Percentiles rank a stretch among this genome's conserved stretches.
Evolutionary conservation across 2,113 vertebrate species (phyloP).

Genomic region (Pseudorhombus dupliciocellatus): DNA sequence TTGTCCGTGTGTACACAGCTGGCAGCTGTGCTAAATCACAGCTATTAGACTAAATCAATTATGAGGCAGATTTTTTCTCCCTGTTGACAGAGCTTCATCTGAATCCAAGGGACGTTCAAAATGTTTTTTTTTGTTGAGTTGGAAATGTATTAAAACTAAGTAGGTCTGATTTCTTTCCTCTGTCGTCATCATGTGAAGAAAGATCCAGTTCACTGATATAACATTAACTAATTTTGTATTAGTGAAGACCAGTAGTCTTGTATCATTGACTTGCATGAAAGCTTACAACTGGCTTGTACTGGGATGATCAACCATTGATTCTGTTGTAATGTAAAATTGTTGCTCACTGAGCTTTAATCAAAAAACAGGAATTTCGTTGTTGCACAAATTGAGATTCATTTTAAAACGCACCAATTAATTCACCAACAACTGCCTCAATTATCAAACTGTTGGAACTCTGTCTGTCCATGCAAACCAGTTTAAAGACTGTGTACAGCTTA

Average conservation of each 20-base stretch:
- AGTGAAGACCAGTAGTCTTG: no score
- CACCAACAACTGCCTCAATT: conserved; percentile 20
- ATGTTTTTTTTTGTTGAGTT: not conserved
- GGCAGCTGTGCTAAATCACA: conserved; percentile 49
- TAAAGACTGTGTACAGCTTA: conserved; percentile 21
- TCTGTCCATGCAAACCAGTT: conserved; percentile 37
- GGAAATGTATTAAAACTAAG: not conserved
- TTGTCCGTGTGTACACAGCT: conserved; percentile 60
- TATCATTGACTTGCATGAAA: no score
- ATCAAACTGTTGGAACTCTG: conserved; percentile 26
- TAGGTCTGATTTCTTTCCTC: not conserved
- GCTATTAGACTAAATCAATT: conserved; percentile 58
- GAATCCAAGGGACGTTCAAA: conserved; percentile 12
- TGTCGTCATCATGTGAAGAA: not conserved
- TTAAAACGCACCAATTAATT: conserved; percentile 10
- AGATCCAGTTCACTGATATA: no score
- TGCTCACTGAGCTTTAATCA: not conserved
- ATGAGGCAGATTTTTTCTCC: conserved; percentile 36
- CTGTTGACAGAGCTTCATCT: conserved; percentile 11
- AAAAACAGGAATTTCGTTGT: not conserved
- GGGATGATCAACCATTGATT: not conserved
- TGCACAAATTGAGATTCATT: not conserved
- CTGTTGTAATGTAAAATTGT: not conserved
- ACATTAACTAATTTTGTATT: no score
- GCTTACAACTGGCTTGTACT: no score